Evolutionary conservation across 2,113 vertebrate genomes (phyloP), one percentile per base, ranked within the genome.

Genomic region (Gymnogyps californianus): DNA sequence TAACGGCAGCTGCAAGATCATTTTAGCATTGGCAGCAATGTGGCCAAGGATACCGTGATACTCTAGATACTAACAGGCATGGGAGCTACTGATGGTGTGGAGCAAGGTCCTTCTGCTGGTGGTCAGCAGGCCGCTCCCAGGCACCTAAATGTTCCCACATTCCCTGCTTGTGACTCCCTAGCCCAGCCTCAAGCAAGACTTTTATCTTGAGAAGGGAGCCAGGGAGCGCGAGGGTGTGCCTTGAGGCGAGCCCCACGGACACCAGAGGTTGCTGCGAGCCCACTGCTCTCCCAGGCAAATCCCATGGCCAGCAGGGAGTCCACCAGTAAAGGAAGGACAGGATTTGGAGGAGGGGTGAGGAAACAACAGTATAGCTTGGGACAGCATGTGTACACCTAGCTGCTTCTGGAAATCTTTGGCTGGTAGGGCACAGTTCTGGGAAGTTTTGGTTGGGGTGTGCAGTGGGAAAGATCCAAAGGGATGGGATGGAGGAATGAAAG

Each of bases 181-280:
- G 51, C 28, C 46, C 64, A 70, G 19, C 25, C 25, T 82, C 38
- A 71, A 59, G 47, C 16, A 79, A 79, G 22, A 29, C 14, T 62
- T 62, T 92, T 36, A 34, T 51, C 74, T 38, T 85, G 31, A 58
- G 26, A 77, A 80, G 13, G 7, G 16, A 86, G 18, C 16, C 21
- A 57, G n/a, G 28, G 42, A 82, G 21, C 6, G 2, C 0, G 1
- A 64, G 6, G 16, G 10, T 19, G n/a, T 5, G 3, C 20, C 57
- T 58, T 59, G 57, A 46, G 16, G 46, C 0, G 13, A 81, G 36
- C 4, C 31, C 28, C 36, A n/a, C 0, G 0, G 46, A 58, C 36
- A 62, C 36, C 21, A 52, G 36, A 61, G 26, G 57, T 44, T 89
- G 44, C 62, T 65, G 51, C 1, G 17, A 92, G 38, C 16, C 17